Evolutionary conservation across 2,797 vertebrate genomes (phyloP), one percentile per base, ranked within the genome.

Genomic region (Telmatherina bonti): DNA sequence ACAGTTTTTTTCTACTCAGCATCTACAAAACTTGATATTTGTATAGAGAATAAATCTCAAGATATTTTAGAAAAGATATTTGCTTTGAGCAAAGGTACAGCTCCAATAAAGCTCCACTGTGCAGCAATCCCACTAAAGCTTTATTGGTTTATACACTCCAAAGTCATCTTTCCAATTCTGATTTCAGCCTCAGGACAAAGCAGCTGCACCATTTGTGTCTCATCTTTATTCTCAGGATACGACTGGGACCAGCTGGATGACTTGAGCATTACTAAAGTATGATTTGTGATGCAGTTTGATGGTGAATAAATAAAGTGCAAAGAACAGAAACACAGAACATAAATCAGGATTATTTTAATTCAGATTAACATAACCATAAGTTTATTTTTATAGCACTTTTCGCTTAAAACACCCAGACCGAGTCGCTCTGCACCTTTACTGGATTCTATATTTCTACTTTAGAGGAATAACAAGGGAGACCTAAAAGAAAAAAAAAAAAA

Each of bases 401-500:
- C n/a, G n/a, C n/a, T n/a, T n/a, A n/a, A n/a, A n/a, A n/a, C n/a
- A n/a, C n/a, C n/a, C n/a, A n/a, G n/a, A n/a, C n/a, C n/a, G n/a
- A n/a, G n/a, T n/a, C n/a, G n/a, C n/a, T n/a, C n/a, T n/a, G n/a
- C n/a, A n/a, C n/a, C n/a, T n/a, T n/a, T n/a, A n/a, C n/a, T n/a
- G n/a, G n/a, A n/a, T n/a, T n/a, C n/a, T 3, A 31, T 7, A 12
- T 49, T 62, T 74, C 83, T 74, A 76, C 74, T 84, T 77, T 31
- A 9, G 68, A 70, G 10, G 56, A 65, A 55, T 78, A 49, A 59
- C 58, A 65, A 38, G 51, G 30, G 36, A 15, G 18, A 16, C 53
- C 35, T 53, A 79, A 66, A 79, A 62, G 60, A 83, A 70, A 80
- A 31, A 56, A 79, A 66, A 79, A 62, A 62, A 83, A 70, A 80